Evolutionary conservation across 2,113 vertebrate genomes (phyloP), one percentile per base, ranked within the genome.

Genomic region (Natator depressus): DNA sequence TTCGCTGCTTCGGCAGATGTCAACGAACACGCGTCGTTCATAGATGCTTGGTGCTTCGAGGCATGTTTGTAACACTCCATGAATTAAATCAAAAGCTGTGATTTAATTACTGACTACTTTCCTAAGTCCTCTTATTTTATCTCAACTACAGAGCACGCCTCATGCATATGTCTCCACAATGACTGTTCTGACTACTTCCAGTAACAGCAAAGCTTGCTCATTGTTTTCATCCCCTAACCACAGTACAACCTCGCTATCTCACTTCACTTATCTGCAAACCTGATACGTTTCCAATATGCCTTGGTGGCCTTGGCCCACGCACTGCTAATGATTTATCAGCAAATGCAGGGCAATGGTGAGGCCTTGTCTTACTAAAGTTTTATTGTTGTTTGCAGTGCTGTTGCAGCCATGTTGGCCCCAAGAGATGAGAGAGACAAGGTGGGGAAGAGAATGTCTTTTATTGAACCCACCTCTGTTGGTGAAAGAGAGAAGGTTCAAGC

Each of bases 1-100:
- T 87, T 91, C 89, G 62, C 90, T 90, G 92, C 89, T 90, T 95
- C 84, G 89, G 80, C 85, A 91, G 91, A 94, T 1, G 0, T 96
- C 96, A 97, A 93, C 93, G 94, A 95, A 96, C 55, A 94, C 49
- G 25, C 87, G 89, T 87, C 84, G 89, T 91, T 95, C 93, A 95
- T 95, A 96, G 95, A 87, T 91, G 92, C 57, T 96, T 89, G 83
- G 62, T 93, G 82, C 95, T 94, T 86, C 80, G 93, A 90, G 35
- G 69, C 93, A 92, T 96, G 97, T 85, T 94, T 95, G 88, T 85
- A 95, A 97, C 95, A 96, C 95, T 96, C 95, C 89, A 96, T 93
- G 96, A 97, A 98, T 97, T 95, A 90, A 97, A 97, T 97, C 89
- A 88, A 94, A 92, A 81, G 42, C 91, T 4, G 0, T 85, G 92